phyloP scores from a whole-genome alignment of 2,113 vertebrate species.

The Platysternon megacephalum region DNA sequence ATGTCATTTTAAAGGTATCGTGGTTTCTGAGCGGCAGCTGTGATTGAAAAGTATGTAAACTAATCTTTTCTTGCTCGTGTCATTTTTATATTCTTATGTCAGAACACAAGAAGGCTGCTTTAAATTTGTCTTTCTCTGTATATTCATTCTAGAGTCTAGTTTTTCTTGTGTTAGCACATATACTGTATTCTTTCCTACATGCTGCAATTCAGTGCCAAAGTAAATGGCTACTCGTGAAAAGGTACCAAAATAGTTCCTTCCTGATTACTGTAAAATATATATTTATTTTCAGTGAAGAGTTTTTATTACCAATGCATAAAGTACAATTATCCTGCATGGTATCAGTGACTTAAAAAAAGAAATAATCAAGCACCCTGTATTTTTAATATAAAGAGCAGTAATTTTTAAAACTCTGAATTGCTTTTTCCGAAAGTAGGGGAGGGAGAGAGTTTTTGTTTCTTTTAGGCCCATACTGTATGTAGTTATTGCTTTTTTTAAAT shows the following conservation, averaged over 20 bases:
- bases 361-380: slow-evolving; percentile 39
- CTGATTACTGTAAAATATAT: slow-evolving; percentile 72
- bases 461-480: slow-evolving; percentile 34
- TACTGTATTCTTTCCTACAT: slow-evolving; percentile 57
- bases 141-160: slow-evolving; percentile 82
- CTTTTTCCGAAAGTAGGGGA: slow-evolving; percentile 48
- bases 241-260: slow-evolving; percentile 70
- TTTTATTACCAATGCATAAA: slow-evolving; percentile 62
- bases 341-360: slow-evolving; percentile 66
- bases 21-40: slow-evolving; percentile 83
- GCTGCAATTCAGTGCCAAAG: slow-evolving; percentile 69
- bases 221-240: slow-evolving; percentile 76
- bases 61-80: slow-evolving; percentile 85
- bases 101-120: slow-evolving; percentile 84
- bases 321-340: slow-evolving; percentile 53
- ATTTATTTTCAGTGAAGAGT: slow-evolving; percentile 65
- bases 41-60: slow-evolving; percentile 88
- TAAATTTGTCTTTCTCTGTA: slow-evolving; percentile 85
- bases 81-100: slow-evolving; percentile 86
- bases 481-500: slow-evolving; percentile 60
- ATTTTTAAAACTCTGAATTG: slow-evolving; percentile 47
- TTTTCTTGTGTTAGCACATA: slow-evolving; percentile 72
- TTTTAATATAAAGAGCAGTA: slow-evolving; percentile 59
- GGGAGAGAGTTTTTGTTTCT: slow-evolving; percentile 34
- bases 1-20: slow-evolving; percentile 85